Evolutionary conservation across 2,113 vertebrate species (phyloP).

Genomic region (Dicerorhinus sumatrensis): DNA sequence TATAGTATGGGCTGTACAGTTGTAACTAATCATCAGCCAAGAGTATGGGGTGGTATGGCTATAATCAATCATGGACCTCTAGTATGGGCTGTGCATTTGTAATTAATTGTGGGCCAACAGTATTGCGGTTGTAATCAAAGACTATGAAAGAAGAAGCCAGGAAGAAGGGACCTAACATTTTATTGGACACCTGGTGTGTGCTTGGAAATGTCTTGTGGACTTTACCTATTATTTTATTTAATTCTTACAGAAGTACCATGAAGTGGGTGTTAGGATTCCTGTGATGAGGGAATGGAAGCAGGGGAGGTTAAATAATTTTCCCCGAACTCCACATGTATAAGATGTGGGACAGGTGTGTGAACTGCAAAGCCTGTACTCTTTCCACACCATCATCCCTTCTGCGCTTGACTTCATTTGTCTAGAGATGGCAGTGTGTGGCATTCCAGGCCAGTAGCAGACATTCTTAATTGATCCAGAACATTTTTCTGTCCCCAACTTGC

Average conservation of each 20-base stretch:
- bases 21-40: neutral
- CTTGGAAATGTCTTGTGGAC: neutral
- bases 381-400: neutral
- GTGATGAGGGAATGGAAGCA: neutral
- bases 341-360: neutral
- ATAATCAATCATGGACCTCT: neutral
- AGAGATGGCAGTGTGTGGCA: neutral
- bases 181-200: neutral
- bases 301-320: neutral
- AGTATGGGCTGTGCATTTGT: neutral
- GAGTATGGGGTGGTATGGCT: neutral
- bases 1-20: neutral
- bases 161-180: neutral
- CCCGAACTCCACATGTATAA: neutral
- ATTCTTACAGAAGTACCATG: neutral
- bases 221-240: neutral
- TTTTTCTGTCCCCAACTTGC: neutral
- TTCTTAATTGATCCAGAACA: neutral
- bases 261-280: neutral
- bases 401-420: neutral
- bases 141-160: neutral
- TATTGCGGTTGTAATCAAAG: neutral
- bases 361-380: neutral
- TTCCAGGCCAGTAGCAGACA: neutral
- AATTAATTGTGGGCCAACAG: neutral